Evolutionary conservation across 2,797 vertebrate genomes (phyloP), one percentile per base, ranked within the genome.

Genomic region (Galago senegalensis): DNA sequence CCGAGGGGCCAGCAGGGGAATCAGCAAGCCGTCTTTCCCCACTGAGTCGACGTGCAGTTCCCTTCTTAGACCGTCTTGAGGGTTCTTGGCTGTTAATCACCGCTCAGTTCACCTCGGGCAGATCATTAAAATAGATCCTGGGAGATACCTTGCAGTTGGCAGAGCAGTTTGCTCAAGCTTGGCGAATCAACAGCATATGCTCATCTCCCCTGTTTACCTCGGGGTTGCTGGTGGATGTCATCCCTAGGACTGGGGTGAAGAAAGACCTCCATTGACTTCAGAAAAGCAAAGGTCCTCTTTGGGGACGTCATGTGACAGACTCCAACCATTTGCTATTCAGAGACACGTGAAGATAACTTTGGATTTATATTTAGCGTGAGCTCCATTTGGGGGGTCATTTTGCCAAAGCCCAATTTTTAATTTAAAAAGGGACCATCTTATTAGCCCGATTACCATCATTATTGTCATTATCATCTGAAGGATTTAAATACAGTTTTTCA

Each of bases 121-220:
- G 93, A 96, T 98, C 98, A 97, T 98, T 98, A 96, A 97, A 97
- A 97, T 58, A 96, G 96, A 98, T 98, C 95, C 97, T 94, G 92
- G 93, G 94, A 97, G 98, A 92, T 93, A 83, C 96, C 96, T 87
- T 97, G 97, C 94, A 96, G 89, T 97, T 97, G 88, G 82, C 96
- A 94, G 94, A 97, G 98, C 98, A 98, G 97, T 97, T 98, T 88
- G 37, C 93, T 93, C 67, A 69, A 56, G 88, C 65, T 86, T 58
- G 70, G 76, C 93, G 70, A 94, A 60, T 91, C 95, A 93, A 95
- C 93, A 72, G 88, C 37, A 2, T 1, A 5, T 25, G 40, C 40
- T 1, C 49, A 0, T 10, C 21, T 61, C 82, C 34, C 81, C 20
- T 29, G 0, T n/a, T 61, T 25, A 27, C 65, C 46, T 82, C 12